phyloP scores from a whole-genome alignment of 1,140 invertebrate species.

The Pygmarrhopalites habei region DNA sequence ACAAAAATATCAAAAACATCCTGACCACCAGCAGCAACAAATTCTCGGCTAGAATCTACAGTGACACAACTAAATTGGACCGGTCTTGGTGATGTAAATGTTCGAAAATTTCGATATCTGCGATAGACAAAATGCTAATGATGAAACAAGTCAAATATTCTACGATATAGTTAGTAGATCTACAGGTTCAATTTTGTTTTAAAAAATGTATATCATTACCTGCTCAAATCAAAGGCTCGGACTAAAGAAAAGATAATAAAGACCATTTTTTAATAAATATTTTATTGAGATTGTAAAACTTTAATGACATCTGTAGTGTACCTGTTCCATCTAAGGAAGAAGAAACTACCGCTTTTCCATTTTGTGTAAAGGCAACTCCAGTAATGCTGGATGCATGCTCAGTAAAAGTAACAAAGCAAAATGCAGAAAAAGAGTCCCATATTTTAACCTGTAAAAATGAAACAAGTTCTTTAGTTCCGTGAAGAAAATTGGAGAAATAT shows the following conservation, averaged over 20 bases:
- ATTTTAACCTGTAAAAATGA: slow-evolving; percentile 64
- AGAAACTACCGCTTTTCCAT: slow-evolving; percentile 85
- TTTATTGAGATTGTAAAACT: too few species aligned
- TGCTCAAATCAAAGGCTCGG: slow-evolving; percentile 87
- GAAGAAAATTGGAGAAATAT: too few species aligned
- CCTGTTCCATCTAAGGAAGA: slow-evolving; percentile 91
- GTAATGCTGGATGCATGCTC: slow-evolving; percentile 80
- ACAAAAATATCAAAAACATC: slow-evolving; percentile 92
- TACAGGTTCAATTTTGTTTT: too few species aligned
- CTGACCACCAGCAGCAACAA: slow-evolving; percentile 85
- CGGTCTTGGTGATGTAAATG: slow-evolving; percentile 79
- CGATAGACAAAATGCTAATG: too few species aligned
- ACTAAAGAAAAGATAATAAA: too few species aligned
- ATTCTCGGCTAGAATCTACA: slow-evolving; percentile 78
- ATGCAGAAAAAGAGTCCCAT: slow-evolving; percentile 83
- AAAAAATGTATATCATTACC: slow-evolving; percentile 46
- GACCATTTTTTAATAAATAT: too few species aligned
- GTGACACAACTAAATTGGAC: slow-evolving; percentile 90
- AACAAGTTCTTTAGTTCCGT: too few species aligned
- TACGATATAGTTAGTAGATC: too few species aligned
- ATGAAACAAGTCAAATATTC: background rate
- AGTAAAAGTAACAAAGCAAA: slow-evolving; percentile 89
- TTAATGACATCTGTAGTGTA: too few species aligned
- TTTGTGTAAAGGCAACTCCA: slow-evolving; percentile 74
- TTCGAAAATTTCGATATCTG: slow-evolving; percentile 93